phyloP scores from a whole-genome alignment of 2,888 invertebrate species.

The Oscheius sp. region DNA sequence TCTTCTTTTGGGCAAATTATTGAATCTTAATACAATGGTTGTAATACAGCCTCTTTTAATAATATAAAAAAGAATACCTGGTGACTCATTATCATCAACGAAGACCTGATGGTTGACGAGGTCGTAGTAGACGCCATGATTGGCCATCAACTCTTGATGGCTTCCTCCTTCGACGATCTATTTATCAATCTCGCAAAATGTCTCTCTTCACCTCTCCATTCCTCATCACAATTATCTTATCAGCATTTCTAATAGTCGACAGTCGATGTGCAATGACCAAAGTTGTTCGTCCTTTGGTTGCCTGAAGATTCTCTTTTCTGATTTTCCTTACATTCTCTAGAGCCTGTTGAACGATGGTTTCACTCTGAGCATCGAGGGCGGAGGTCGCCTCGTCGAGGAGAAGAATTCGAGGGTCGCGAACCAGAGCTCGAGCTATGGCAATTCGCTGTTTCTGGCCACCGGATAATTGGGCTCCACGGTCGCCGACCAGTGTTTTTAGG shows the following conservation, averaged over 20 bases:
- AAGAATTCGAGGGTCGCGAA: constrained; percentile 62
- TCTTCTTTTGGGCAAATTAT: too few species aligned
- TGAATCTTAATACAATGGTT: too few species aligned
- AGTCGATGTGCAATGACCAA: constrained; percentile 73
- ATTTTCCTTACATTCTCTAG: constrained; percentile 45
- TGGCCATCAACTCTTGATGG: neutral
- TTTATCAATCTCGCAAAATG: neutral
- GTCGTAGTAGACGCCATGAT: constrained; percentile 9
- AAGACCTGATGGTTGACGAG: constrained; percentile 16
- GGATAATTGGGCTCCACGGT: constrained; percentile 71
- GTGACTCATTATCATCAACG: constrained; percentile 6
- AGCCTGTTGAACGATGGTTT: constrained; percentile 79
- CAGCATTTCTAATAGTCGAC: constrained; percentile 74
- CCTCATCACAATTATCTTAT: constrained; percentile 73
- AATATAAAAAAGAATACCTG: too few species aligned
- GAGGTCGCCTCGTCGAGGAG: constrained; percentile 77
- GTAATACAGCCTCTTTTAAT: too few species aligned
- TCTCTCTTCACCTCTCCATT: constrained; percentile 64
- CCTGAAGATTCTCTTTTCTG: constrained; percentile 60
- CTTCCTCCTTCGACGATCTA: constrained; percentile 4
- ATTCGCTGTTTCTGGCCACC: constrained; percentile 71
- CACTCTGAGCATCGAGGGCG: constrained; percentile 81
- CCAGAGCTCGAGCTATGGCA: constrained; percentile 49
- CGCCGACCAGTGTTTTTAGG: constrained; percentile 71
- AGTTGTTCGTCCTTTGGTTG: constrained; percentile 71